A percentile compares a stretch with the other conserved stretches of the same genome.
These are phyloP conservation scores for Epicauta chinensis DNA, from an alignment of 1,140 invertebrate genomes.

Conservation along the genomic window DNA sequence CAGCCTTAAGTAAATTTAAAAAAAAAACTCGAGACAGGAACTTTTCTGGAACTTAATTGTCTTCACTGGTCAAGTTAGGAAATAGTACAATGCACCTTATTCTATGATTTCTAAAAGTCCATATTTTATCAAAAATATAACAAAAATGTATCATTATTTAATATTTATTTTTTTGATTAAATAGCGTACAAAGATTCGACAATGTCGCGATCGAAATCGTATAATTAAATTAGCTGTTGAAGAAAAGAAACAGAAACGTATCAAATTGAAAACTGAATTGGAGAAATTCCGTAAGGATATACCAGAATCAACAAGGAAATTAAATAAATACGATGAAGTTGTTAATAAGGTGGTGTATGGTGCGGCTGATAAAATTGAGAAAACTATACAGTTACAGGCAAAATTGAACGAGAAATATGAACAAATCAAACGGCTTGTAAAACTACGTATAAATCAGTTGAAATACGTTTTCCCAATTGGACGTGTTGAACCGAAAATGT, in stretches of 20 bases:
- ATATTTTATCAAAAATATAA: no score
- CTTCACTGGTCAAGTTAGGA: no score
- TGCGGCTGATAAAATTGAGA: constrained; percentile 47
- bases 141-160: background rate
- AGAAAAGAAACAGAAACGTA: constrained; percentile 53
- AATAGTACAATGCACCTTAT: no score
- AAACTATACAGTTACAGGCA: constrained; percentile 48
- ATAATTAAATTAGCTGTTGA: constrained; percentile 56
- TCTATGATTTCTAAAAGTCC: no score
- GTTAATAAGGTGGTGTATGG: constrained; percentile 55
- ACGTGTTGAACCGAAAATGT: constrained; percentile 51
- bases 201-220: constrained; percentile 55
- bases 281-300: constrained; percentile 49
- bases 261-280: constrained; percentile 51
- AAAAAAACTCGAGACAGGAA: no score
- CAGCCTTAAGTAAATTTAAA: no score
- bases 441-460: constrained; percentile 59
- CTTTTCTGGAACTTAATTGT: no score
- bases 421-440: constrained; percentile 55
- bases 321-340: constrained; percentile 50
- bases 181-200: constrained; percentile 56
- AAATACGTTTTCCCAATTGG: constrained; percentile 72
- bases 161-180: constrained; percentile 28
- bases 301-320: constrained; percentile 36
- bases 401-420: constrained; percentile 50